These are phyloP conservation scores for Lepilemur septentrionalis DNA, from an alignment of 2,797 vertebrate genomes.

Conservation along the genomic window DNA sequence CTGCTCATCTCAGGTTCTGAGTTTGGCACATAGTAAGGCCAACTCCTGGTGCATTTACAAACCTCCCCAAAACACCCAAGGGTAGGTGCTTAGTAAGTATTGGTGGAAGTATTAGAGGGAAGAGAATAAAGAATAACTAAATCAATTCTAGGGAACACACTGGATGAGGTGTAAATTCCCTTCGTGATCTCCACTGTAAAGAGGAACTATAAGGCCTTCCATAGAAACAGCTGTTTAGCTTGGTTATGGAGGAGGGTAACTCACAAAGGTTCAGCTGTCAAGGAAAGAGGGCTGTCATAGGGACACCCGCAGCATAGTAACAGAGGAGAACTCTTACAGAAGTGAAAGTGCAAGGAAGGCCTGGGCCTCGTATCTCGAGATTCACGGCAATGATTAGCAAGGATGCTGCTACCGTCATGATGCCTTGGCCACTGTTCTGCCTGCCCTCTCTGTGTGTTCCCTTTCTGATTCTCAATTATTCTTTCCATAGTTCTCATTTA, in stretches of 20 bases:
- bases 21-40: not conserved
- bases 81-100: not conserved
- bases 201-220: not conserved
- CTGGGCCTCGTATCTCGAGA: not conserved
- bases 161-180: not conserved
- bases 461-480: not conserved
- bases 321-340: not conserved
- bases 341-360: not conserved
- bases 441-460: not conserved
- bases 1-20: not conserved
- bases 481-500: not conserved
- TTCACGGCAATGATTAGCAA: not conserved
- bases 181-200: not conserved
- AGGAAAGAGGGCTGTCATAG: not conserved
- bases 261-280: not conserved
- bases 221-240: not conserved
- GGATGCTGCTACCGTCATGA: not conserved
- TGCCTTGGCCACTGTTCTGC: not conserved
- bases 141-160: not conserved
- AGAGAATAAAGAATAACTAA: not conserved
- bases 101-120: not conserved
- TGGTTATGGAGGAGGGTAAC: not conserved
- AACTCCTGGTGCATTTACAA: not conserved
- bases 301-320: not conserved
- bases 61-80: not conserved